phyloP scores from a whole-genome alignment of 2,797 vertebrate genomes.

The Xenentodon cancila region DNA sequence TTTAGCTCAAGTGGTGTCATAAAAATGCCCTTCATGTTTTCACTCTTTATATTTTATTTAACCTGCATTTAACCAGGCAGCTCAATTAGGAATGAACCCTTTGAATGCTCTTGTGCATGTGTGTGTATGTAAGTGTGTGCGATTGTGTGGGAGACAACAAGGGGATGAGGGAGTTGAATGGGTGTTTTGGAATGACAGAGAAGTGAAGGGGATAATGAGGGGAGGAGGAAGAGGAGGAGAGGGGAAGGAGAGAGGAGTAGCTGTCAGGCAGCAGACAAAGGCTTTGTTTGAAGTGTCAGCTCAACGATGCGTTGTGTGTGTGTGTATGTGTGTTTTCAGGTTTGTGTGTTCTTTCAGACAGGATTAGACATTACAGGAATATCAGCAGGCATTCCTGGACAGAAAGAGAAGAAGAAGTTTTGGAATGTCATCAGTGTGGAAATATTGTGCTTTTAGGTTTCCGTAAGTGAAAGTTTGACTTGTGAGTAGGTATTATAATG shows the following conservation, averaged over 20 bases:
- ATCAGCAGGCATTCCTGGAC: constrained; percentile 71
- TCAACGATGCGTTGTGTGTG: constrained; percentile 48
- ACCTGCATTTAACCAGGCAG: constrained; percentile 59
- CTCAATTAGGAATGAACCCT: constrained; percentile 57
- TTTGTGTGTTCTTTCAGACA: constrained; percentile 57
- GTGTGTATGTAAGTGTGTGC: constrained; percentile 2
- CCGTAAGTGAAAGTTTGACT: constrained; percentile 39
- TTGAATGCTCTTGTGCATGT: constrained; percentile 7
- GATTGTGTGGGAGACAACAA: constrained; percentile 8
- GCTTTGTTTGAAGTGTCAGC: constrained; percentile 80
- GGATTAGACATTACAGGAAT: constrained; percentile 65
- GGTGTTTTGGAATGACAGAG: constrained; percentile 69
- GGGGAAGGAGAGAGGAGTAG: constrained; percentile 69
- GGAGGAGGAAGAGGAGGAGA: constrained; percentile 67
- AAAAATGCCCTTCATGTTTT: constrained; percentile 32
- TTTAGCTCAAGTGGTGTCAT: constrained; percentile 29
- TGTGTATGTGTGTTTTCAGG: constrained; percentile 37
- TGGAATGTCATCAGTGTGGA: constrained; percentile 41
- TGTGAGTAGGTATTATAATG: constrained; percentile 58
- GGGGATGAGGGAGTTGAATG: constrained; percentile 33
- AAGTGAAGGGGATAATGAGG: constrained; percentile 75
- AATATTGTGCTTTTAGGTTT: constrained; percentile 41
- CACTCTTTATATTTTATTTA: constrained; percentile 52
- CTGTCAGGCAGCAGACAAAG: constrained; percentile 77
- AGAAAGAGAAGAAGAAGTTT: constrained; percentile 40